Percentiles rank a stretch among this genome's conserved stretches.
phyloP scores from a whole-genome alignment of 2,888 invertebrate species.

The Carcina quercana region DNA sequence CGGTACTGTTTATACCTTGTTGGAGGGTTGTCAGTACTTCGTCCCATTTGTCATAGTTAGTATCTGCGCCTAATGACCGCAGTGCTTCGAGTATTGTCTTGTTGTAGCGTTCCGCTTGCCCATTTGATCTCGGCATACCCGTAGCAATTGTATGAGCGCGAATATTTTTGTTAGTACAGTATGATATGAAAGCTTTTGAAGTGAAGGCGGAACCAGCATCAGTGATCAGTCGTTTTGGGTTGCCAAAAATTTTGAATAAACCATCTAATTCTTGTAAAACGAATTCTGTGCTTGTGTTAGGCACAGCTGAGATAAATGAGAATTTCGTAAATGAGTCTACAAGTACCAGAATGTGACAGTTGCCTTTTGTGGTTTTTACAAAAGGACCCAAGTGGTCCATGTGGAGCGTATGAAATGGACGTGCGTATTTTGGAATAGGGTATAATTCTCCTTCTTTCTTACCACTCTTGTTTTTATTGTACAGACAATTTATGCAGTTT shows the following conservation, averaged over 20 bases:
- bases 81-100: conserved; percentile 8
- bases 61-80: not conserved
- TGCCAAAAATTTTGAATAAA: conserved; percentile 13
- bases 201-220: conserved; percentile 17
- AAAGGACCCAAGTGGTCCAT: conserved; percentile 43
- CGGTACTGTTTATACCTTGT: not conserved
- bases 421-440: conserved; percentile 30
- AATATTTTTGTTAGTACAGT: conserved; percentile 5
- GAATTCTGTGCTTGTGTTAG: not conserved
- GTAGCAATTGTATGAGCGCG: conserved; percentile 15
- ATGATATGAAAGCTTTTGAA: conserved; percentile 10
- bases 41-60: not conserved
- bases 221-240: conserved; percentile 13
- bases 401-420: conserved; percentile 36
- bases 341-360: conserved; percentile 28
- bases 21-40: not conserved
- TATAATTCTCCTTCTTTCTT: not conserved
- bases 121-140: conserved; percentile 11
- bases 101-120: conserved; percentile 13
- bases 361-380: conserved; percentile 21
- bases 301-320: conserved; percentile 5
- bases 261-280: conserved; percentile 1
- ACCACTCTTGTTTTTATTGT: conserved; percentile 6
- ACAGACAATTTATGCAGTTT: conserved; percentile 1
- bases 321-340: conserved; percentile 38